Conservation (phyloP, 2,113 vertebrate species). For the Ursus arctos region DNA sequence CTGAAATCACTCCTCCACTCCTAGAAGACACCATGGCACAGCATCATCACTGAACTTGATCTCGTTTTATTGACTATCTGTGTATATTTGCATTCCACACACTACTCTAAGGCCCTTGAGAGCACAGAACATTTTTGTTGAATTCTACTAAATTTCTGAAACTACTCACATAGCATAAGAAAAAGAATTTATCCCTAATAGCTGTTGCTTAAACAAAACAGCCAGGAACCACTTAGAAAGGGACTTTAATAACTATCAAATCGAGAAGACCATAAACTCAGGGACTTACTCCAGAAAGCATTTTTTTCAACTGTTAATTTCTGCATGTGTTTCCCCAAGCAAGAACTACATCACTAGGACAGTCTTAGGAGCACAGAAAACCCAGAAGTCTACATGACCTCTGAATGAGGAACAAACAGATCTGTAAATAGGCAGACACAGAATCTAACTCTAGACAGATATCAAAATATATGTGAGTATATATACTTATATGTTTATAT, state of each 20-base stretch:
- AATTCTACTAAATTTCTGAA: conserved; percentile 11
- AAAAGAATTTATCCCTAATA: background rate
- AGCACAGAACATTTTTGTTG: background rate
- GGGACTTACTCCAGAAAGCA: background rate
- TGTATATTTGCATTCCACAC: background rate
- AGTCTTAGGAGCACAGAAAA: conserved; percentile 4
- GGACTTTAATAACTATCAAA: background rate
- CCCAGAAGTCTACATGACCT: background rate
- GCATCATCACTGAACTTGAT: background rate
- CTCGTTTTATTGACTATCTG: background rate
- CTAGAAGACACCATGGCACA: background rate
- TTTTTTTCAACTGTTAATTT: background rate
- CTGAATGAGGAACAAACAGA: background rate
- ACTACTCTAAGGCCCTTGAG: background rate
- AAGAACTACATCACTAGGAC: background rate
- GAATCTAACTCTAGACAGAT: background rate
- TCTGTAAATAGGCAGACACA: background rate
- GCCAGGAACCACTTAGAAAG: background rate
- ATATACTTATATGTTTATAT: background rate
- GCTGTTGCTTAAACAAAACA: conserved; percentile 18
- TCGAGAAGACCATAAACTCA: background rate
- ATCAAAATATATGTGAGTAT: too few relatives aligned
- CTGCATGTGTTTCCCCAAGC: background rate
- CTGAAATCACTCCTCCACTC: background rate
- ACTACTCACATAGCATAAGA: background rate